Percentiles rank a stretch among this genome's conserved stretches.
These are phyloP conservation scores for Eueremaeus valkanovi DNA, from an alignment of 2,888 invertebrate genomes.

Conservation along the genomic window DNA sequence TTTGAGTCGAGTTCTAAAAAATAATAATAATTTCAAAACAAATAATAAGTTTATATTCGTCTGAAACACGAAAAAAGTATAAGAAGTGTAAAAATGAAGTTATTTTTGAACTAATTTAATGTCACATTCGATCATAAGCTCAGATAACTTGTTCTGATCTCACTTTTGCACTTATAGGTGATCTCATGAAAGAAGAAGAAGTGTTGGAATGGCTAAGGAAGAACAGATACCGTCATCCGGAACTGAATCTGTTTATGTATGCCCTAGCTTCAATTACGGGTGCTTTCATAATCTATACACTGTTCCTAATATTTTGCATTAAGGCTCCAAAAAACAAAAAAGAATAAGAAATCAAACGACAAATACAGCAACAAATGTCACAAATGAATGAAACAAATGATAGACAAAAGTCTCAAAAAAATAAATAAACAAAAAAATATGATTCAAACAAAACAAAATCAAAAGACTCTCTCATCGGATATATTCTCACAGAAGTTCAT, in stretches of 20 bases:
- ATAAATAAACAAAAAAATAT: not conserved
- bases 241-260: slow-evolving; percentile 90
- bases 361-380: too few relatives aligned
- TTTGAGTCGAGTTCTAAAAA: too few relatives aligned
- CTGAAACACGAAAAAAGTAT: too few relatives aligned
- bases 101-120: too few relatives aligned
- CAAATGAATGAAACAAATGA: not conserved
- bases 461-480: not conserved
- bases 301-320: slow-evolving; percentile 84
- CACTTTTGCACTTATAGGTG: slow-evolving; percentile 67
- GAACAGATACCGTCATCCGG: slow-evolving; percentile 86
- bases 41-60: too few relatives aligned
- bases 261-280: slow-evolving; percentile 77
- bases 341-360: slow-evolving; percentile 38
- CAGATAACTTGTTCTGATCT: slow-evolving; percentile 5
- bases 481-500: not conserved
- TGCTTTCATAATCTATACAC: slow-evolving; percentile 82
- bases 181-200: slow-evolving; percentile 74
- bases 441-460: not conserved
- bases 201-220: slow-evolving; percentile 88
- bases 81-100: too few relatives aligned
- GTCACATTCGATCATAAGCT: not conserved
- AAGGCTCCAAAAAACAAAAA: slow-evolving; percentile 53
- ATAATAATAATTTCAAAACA: too few relatives aligned
- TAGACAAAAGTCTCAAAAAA: not conserved